Evolutionary conservation across 2,113 vertebrate species (phyloP), one percentile per base, ranked within the genome.

Genomic region (Anser cygnoides): DNA sequence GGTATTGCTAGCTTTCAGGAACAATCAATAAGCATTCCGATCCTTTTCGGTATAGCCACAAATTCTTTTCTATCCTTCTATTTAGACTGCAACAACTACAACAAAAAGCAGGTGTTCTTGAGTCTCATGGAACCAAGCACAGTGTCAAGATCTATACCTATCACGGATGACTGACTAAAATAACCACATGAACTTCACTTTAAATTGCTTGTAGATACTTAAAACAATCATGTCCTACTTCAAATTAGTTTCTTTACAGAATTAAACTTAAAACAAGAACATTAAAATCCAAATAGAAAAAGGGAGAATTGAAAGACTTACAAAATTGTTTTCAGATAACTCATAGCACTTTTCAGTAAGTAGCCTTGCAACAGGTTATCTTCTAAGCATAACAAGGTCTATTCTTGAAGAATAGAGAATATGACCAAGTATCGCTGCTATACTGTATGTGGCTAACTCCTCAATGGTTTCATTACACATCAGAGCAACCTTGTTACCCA

Each of bases 401-500:
- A 2, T 3, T 63, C 41, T 66, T 22, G 44, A 25, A 49, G 55
- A 9, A 54, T 58, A 49, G 28, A 43, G 55, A 9, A 54, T 58
- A 37, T 74, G 31, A 65, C 6, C 0, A 2, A 80, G 37, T 25
- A 77, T 29, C 28, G 50, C 6, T 41, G 12, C 21, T 50, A 15
- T 3, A 39, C 11, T 39, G 52, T 0, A 0, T 10, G 25, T 1
- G 2, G 49, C 39, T 16, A 59, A 2, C 10, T 33, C 50, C 70
- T 59, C 23, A 29, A 9, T 22, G 33, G 29, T 23, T 75, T 68
- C 54, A 35, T 39, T 44, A 50, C 6, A 3, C 14, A 72, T n/a
- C 23, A 74, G 15, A 3, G 25, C 52, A n/a, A 17, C 41, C 77
- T 37, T 54, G 13, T 71, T 77, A 52, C 43, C 39, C 5, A 3